These are phyloP conservation scores for Hydrozoanthus gracilis DNA, from an alignment of 92 coral and sea anemone species.

Conservation along the genomic window DNA sequence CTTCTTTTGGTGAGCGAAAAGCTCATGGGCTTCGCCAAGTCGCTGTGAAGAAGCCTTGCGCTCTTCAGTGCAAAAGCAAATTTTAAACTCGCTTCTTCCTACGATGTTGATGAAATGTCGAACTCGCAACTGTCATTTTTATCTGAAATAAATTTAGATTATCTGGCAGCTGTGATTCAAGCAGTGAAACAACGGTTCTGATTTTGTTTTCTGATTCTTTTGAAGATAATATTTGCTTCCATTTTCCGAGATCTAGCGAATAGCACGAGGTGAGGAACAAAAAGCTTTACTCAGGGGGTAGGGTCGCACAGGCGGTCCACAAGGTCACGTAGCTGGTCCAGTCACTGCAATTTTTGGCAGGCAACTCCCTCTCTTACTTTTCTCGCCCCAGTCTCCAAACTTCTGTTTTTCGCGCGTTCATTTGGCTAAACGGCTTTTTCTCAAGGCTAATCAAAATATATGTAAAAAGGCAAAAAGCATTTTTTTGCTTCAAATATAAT, in stretches of 20 bases:
- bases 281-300: no score
- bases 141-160: background rate
- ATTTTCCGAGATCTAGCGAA: background rate
- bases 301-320: background rate
- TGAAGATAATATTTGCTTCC: slow-evolving; percentile 4
- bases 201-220: background rate
- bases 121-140: background rate
- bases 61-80: slow-evolving; percentile 7
- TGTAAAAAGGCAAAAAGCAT: no score
- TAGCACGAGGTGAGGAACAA: background rate
- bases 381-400: no score
- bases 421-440: no score
- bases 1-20: background rate
- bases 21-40: background rate
- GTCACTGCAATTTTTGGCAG: background rate
- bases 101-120: slow-evolving; percentile 1
- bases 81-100: background rate
- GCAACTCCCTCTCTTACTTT: background rate
- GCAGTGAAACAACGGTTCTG: slow-evolving; percentile 4
- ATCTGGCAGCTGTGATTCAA: slow-evolving; percentile 14
- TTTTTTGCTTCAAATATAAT: no score
- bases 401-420: no score
- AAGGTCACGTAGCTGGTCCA: background rate
- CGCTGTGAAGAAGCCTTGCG: slow-evolving; percentile 11
- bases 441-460: no score